Conservation (phyloP, 64 coral and sea anemone species). For the Porites australiensis region DNA sequence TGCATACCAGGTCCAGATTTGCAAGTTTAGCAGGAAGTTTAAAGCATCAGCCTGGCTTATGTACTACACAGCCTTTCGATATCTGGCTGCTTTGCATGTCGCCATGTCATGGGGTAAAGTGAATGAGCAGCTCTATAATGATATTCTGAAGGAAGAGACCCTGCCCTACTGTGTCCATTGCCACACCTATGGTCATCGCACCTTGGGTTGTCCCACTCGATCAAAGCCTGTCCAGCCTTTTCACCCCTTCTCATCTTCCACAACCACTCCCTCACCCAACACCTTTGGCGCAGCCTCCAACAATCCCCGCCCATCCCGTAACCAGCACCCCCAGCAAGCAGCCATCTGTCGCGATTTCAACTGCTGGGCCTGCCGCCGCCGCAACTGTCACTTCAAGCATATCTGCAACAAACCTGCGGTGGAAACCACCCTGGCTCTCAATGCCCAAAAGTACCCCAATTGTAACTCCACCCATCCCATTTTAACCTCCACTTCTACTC, state of each 20-base stretch:
- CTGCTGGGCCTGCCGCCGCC: not conserved
- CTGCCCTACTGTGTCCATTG: not conserved
- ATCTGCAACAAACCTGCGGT: not conserved
- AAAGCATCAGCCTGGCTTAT: not conserved
- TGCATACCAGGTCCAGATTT: not conserved
- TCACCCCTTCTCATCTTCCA: not conserved
- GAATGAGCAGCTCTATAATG: not conserved
- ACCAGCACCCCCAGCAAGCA: not conserved
- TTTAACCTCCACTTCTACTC: not conserved
- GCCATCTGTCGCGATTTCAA: not conserved
- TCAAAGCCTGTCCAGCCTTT: not conserved
- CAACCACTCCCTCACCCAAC: not conserved
- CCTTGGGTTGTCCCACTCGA: not conserved
- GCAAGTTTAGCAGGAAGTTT: not conserved
- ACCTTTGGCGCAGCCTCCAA: not conserved
- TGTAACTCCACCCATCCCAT: not conserved
- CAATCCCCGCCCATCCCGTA: not conserved
- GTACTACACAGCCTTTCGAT: not conserved
- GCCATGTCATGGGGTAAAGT: not conserved
- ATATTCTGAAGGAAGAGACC: not conserved
- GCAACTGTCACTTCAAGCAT: not conserved
- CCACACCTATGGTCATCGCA: not conserved
- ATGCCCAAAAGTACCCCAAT: not conserved
- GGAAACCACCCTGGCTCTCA: not conserved
- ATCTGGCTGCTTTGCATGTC: not conserved